Base-by-base conservation (phyloP, 2,113 vertebrate species). In the Indicator maculatus region DNA sequence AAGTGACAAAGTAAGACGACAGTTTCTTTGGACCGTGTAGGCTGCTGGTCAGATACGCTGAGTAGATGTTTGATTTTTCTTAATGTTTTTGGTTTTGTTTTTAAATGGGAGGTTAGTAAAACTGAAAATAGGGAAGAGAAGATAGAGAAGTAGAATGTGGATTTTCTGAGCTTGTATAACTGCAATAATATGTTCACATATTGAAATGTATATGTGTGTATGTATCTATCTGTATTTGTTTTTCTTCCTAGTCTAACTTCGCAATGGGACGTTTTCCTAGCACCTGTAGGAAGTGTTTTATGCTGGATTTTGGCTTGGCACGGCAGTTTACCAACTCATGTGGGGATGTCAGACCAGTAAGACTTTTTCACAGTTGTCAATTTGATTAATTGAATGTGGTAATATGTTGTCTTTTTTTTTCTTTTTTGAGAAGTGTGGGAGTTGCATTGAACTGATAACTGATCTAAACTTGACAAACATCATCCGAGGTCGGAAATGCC, bases 221-320 rank as follows among this genome's bases (percentile, higher is more conserved):
- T 72, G 3, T 87, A 44, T 84, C 2, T 87, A 2, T 83, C 39
- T 95, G 75, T 96, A 85, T 69, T 89, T 95, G 11, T 95, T 96
- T 95, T 78, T 92, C 93, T 95, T 96, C 90, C 91, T 95, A 99
- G 99, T 99, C 99, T 27, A 99, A 99, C 95, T 99, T 99, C 20
- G 99, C 99, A 63, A 99, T 99, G 99, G 99, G 99, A 80, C 99
- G 99, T 61, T 99, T 99, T 96, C 99, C 99, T 78, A 99, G 98
- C 95, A 99, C 99, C 24, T 99, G 99, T 94, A 98, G 99, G 76
- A 99, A 99, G 90, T 99, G 99, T 97, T 99, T 98, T 93, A 99
- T 99, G 99, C 98, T 99, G 97, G 99, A 99, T 98, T 99, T 99
- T 92, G 99, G 99, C 97, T 98, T 99, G 95, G 99, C 99, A 66